phyloP scores from a whole-genome alignment of 2,113 vertebrate genomes.

The Coryphaenoides rupestris region DNA sequence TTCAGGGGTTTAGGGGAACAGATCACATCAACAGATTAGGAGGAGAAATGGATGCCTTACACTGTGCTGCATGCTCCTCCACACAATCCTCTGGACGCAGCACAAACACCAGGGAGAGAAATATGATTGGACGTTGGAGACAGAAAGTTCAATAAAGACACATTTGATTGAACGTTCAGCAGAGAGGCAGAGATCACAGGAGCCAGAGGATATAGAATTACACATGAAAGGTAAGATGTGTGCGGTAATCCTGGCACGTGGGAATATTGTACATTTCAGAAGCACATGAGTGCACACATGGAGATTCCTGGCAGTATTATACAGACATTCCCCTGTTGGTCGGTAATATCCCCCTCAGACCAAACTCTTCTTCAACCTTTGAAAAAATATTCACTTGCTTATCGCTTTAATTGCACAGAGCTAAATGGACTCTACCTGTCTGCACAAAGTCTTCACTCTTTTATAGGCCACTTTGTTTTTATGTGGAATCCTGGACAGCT shows the following conservation, averaged over 20 bases:
- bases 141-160: too few species aligned
- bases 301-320: background rate
- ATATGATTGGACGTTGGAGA: constrained; percentile 79
- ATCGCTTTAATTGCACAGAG: background rate
- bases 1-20: too few species aligned
- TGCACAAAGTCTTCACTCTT: background rate
- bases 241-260: background rate
- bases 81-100: constrained; percentile 94
- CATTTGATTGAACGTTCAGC: too few species aligned
- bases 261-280: constrained; percentile 39
- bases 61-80: constrained; percentile 96
- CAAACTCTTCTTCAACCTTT: background rate
- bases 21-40: constrained; percentile 31
- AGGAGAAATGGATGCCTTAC: constrained; percentile 85
- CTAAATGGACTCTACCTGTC: background rate
- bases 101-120: constrained; percentile 77
- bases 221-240: too few species aligned
- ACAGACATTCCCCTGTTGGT: too few species aligned
- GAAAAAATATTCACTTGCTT: background rate
- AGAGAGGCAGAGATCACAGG: constrained; percentile 2
- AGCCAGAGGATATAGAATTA: constrained; percentile 27
- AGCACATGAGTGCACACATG: constrained; percentile 17
- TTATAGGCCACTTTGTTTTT: background rate
- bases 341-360: background rate
- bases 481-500: background rate